phyloP scores from a whole-genome alignment of 2,113 vertebrate species.

The Paratilapia polleni region DNA sequence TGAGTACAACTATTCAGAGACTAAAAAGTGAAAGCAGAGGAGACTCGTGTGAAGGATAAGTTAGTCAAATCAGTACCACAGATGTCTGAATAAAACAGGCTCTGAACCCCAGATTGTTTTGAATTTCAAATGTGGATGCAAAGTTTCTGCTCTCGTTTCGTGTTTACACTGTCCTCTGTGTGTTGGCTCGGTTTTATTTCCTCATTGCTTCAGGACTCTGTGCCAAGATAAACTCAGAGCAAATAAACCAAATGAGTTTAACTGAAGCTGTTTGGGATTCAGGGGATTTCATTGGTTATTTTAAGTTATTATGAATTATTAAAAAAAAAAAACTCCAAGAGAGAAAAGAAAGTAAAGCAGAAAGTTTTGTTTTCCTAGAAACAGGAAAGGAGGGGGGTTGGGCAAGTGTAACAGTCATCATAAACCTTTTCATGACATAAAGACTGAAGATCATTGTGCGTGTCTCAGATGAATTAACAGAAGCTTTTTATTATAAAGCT shows the following conservation, averaged over 20 bases:
- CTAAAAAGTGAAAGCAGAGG: background rate
- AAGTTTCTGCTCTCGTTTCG: accelerated
- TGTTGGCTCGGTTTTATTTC: background rate
- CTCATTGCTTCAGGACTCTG: too few relatives aligned
- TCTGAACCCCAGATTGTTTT: background rate
- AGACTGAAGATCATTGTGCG: too few relatives aligned
- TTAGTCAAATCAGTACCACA: background rate
- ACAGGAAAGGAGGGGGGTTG: too few relatives aligned
- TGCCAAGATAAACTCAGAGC: background rate
- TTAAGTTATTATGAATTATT: background rate
- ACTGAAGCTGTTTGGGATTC: background rate
- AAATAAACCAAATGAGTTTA: background rate
- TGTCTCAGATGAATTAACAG: too few relatives aligned
- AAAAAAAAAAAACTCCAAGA: background rate
- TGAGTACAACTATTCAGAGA: accelerated
- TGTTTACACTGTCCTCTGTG: accelerated
- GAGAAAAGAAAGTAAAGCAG: background rate
- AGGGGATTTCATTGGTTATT: background rate
- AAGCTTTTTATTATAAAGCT: too few relatives aligned
- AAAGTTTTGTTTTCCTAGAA: too few relatives aligned
- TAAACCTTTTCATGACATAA: too few relatives aligned
- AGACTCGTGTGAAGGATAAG: background rate
- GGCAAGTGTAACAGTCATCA: too few relatives aligned
- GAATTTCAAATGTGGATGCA: background rate
- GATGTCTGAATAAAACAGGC: background rate